Evolutionary conservation across 2,797 vertebrate species (phyloP).

Genomic region (Muscicapa striata): DNA sequence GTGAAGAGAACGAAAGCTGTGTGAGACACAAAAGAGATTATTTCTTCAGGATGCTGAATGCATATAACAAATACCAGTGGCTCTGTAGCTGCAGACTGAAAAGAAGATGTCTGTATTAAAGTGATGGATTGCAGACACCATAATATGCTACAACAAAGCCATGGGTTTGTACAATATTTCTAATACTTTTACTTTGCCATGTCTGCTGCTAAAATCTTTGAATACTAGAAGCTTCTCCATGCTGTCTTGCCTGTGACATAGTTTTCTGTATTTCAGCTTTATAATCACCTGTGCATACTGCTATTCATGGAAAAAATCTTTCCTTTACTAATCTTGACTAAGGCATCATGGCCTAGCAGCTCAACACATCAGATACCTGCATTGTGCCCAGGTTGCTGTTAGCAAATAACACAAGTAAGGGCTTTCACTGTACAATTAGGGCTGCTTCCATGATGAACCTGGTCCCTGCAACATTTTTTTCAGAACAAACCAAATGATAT

Average conservation of each 20-base stretch:
- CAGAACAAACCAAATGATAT: not conserved
- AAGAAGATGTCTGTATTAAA: conserved; percentile 26
- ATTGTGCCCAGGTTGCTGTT: not conserved
- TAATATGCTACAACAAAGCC: not conserved
- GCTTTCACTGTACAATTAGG: not conserved
- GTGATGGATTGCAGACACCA: not conserved
- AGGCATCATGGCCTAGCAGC: not conserved
- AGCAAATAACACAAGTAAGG: not conserved
- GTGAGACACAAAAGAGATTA: conserved; percentile 15
- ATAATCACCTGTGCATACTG: not conserved
- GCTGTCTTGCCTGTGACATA: not conserved
- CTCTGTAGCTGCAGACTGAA: conserved; percentile 1
- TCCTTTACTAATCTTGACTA: not conserved
- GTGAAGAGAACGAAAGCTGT: not conserved
- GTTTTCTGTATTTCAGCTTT: not conserved
- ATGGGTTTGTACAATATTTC: not conserved
- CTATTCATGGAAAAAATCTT: not conserved
- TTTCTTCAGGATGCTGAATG: conserved; percentile 26
- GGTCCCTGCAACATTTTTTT: not conserved
- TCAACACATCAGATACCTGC: not conserved
- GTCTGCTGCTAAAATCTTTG: not conserved
- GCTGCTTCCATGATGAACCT: not conserved
- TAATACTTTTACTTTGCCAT: not conserved
- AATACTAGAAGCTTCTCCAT: not conserved
- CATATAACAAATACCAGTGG: not conserved